Base-by-base conservation (phyloP, 2,113 vertebrate species). In the Osmerus eperlanus region DNA sequence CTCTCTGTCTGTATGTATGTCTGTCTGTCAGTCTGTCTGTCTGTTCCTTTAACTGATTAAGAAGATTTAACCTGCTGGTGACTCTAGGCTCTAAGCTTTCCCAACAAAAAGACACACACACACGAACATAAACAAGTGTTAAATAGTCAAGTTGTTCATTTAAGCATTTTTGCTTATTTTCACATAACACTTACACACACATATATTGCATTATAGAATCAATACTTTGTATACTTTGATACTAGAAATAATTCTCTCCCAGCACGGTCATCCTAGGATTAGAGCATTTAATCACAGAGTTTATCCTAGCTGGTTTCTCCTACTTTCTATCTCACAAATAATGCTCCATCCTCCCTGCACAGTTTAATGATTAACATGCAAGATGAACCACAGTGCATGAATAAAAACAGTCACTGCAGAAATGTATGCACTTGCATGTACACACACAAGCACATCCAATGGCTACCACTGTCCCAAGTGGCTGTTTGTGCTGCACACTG, bases 41-140 rank as follows among this genome's bases (percentile, higher is more conserved):
- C 58, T 68, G 62, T n/a, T 65, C 79, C 36, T 60, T 56, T 88
- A 84, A 86, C 79, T 86, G 80, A 78, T 78, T 88, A 89, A 88
- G 86, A 86, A 80, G 87, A 87, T 90, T 89, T 66, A 61, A 72
- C 66, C 21, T 72, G 78, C 76, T 62, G 67, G 76, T 81, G 79
- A 41, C 53, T 56, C n/a, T 18, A 76, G 70, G 82, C 3, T 2
- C 78, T 76, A 81, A 83, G 76, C 64, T 58, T 16, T 54, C 32
- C 70, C 68, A 66, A n/a, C 63, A 21, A 77, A 72, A 73, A 78
- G 58, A 71, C 63, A 60, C 25, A 71, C 67, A 75, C 32, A 36
- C 19, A 53, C 36, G 16, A 6, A 75, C 62, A 67, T 53, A 80
- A 77, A 81, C 77, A 77, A 41, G 29, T 16, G 25, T 19, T 11